phyloP scores from a whole-genome alignment of 2,797 vertebrate genomes.

The Manis pentadactyla region DNA sequence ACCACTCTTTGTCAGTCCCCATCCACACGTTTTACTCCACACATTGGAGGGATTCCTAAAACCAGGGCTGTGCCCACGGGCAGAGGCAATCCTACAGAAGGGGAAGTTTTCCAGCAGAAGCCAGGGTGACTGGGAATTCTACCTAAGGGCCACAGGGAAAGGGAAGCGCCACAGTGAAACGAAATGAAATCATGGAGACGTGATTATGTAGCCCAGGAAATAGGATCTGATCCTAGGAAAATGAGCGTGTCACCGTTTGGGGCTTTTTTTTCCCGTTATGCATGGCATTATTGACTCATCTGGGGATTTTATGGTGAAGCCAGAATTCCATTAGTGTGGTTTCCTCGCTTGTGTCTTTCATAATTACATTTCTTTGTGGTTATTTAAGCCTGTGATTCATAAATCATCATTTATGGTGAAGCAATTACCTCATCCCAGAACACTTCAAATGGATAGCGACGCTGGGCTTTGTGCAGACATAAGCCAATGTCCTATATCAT shows the following conservation, averaged over 20 bases:
- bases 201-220: neutral
- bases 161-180: fast-evolving
- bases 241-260: fast-evolving
- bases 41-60: neutral
- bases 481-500: neutral
- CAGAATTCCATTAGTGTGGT: neutral
- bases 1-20: fast-evolving
- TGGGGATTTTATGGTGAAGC: neutral
- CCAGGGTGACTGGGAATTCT: fast-evolving
- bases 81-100: fast-evolving
- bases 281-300: neutral
- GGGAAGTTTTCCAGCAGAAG: neutral
- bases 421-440: neutral
- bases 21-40: fast-evolving
- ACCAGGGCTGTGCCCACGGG: fast-evolving
- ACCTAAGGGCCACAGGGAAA: fast-evolving
- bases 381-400: neutral
- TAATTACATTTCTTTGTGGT: neutral
- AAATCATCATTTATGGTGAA: neutral
- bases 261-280: neutral
- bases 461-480: fast-evolving
- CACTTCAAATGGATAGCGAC: neutral
- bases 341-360: neutral
- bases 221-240: neutral
- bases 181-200: neutral